phyloP scores from a whole-genome alignment of 2,113 vertebrate species.

The Poicephalus gulielmi region DNA sequence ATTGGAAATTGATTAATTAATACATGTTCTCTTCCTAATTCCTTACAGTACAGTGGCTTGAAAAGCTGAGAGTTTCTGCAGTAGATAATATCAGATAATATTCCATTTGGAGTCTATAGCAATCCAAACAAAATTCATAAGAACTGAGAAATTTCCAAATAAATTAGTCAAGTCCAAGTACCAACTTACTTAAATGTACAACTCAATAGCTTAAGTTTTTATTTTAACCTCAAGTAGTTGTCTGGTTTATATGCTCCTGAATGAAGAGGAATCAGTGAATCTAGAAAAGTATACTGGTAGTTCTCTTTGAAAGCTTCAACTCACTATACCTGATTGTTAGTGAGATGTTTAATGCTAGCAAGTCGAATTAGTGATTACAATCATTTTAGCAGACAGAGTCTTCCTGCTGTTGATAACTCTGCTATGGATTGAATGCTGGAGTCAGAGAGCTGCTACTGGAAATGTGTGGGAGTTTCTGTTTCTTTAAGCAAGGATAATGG shows the following conservation, averaged over 20 bases:
- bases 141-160: background rate
- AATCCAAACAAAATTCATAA: background rate
- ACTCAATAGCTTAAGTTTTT: background rate
- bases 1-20: background rate
- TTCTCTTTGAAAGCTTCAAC: background rate
- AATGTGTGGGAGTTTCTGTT: background rate
- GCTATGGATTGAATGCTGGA: background rate
- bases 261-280: background rate
- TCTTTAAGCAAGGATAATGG: background rate
- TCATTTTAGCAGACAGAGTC: background rate
- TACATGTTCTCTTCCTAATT: background rate
- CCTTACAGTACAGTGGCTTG: background rate
- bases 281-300: background rate
- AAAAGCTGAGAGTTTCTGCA: background rate
- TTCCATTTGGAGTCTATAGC: background rate
- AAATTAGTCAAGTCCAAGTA: background rate
- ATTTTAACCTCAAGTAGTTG: background rate
- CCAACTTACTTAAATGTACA: background rate
- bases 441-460: background rate
- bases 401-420: background rate
- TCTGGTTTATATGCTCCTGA: background rate
- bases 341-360: background rate
- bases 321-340: background rate
- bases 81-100: background rate
- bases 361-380: background rate